Conservation (phyloP, 2,797 vertebrate genomes). For the Remorina albescens region DNA sequence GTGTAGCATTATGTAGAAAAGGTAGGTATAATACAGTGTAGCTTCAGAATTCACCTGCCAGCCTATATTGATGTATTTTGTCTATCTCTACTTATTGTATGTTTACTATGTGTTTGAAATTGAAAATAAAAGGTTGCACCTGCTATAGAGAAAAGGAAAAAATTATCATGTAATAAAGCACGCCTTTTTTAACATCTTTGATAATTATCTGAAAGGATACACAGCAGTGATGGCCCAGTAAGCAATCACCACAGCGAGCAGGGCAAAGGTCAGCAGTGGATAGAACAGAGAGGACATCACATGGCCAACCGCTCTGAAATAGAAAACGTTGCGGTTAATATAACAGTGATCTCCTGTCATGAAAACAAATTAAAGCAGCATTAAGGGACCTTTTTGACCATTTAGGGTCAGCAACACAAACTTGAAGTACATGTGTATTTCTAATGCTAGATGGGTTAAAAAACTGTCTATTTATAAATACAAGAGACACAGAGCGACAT, state of each 20-base stretch:
- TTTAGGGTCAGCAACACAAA: neutral
- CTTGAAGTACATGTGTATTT: neutral
- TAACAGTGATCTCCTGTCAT: neutral
- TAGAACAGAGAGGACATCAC: slow-evolving; percentile 94
- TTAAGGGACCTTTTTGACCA: neutral
- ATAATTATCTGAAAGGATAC: slow-evolving; percentile 86
- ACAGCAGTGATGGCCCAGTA: slow-evolving; percentile 96
- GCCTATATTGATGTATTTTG: no score
- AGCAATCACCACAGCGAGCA: slow-evolving; percentile 92
- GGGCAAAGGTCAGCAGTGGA: slow-evolving; percentile 92
- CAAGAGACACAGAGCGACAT: neutral
- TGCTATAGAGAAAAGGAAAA: neutral
- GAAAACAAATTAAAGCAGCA: neutral
- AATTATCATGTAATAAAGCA: neutral
- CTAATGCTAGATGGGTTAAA: no score
- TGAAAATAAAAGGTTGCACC: neutral
- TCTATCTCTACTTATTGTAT: no score
- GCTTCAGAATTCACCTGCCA: no score
- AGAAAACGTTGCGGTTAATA: neutral
- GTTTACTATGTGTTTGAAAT: no score
- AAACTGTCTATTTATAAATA: neutral
- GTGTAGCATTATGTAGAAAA: no score
- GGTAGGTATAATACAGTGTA: no score
- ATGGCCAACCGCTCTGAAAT: slow-evolving; percentile 89
- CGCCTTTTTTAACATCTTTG: neutral